A percentile compares a stretch with the other conserved stretches of the same genome.
Conservation (phyloP, 2,113 vertebrate genomes). For the Stigmatopora argus region DNA sequence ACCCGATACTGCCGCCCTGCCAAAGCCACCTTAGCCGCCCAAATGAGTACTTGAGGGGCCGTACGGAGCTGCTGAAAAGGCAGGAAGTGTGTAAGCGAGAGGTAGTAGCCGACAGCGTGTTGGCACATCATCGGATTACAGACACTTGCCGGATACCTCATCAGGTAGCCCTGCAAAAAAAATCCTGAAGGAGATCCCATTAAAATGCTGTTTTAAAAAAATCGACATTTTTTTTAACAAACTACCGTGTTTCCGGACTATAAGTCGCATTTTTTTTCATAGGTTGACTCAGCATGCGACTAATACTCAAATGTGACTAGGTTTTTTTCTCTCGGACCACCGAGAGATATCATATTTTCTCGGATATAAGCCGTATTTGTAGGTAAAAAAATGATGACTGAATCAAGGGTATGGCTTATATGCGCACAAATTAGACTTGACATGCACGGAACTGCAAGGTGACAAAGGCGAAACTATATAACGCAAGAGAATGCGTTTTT, state of each 20-base stretch:
- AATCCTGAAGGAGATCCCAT: neutral
- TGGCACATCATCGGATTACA: slow-evolving; percentile 10
- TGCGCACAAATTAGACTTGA: no score
- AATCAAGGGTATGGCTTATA: no score
- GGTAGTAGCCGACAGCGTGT: neutral
- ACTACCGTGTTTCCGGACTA: neutral
- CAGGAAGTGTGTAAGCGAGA: neutral
- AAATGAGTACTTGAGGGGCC: slow-evolving; percentile 35
- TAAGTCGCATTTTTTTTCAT: no score
- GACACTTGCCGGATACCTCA: slow-evolving; percentile 4
- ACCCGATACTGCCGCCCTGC: slow-evolving; percentile 48
- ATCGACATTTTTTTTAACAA: neutral
- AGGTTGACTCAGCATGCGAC: no score
- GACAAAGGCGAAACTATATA: no score
- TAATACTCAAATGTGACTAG: no score
- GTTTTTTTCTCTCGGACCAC: no score
- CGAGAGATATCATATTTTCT: no score
- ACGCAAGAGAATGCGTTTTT: no score
- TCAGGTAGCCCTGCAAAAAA: neutral
- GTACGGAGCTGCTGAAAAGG: slow-evolving; percentile 38
- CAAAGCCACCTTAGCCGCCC: slow-evolving; percentile 28
- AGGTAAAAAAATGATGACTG: no score
- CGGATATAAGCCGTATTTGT: no score
- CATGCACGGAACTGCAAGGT: no score
- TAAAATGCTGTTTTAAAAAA: neutral